Conservation (phyloP, 2,113 vertebrate species). For the Sisor rabdophorus region DNA sequence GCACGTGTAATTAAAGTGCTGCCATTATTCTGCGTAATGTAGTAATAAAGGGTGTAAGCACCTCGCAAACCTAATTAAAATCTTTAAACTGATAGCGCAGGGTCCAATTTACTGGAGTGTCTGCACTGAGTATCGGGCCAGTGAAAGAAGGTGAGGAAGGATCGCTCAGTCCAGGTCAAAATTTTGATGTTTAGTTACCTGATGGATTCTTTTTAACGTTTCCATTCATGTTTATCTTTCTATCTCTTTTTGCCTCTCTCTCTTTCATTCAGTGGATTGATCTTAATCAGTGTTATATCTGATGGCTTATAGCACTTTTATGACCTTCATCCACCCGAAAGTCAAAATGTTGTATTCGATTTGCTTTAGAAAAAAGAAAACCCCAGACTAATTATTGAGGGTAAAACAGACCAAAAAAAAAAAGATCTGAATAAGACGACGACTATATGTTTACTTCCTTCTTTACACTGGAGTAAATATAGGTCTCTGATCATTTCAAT, state of each 20-base stretch:
- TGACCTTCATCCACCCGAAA: constrained; percentile 52
- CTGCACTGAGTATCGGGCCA: constrained; percentile 29
- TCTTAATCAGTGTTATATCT: constrained; percentile 54
- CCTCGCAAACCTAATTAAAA: constrained; percentile 41
- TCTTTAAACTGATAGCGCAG: constrained; percentile 48
- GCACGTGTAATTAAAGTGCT: constrained; percentile 30
- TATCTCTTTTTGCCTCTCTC: background rate
- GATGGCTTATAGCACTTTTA: constrained; percentile 48
- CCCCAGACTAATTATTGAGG: no score
- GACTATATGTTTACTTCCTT: constrained; percentile 27
- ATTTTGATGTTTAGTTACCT: constrained; percentile 25
- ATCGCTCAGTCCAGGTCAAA: constrained; percentile 40
- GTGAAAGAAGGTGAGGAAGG: constrained; percentile 23
- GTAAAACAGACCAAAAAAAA: no score
- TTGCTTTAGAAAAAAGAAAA: constrained; percentile 46
- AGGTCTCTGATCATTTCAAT: background rate
- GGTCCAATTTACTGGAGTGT: constrained; percentile 46
- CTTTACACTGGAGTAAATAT: constrained; percentile 17
- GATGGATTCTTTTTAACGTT: constrained; percentile 26
- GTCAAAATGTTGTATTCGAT: constrained; percentile 55
- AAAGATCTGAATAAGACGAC: background rate
- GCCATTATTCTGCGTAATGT: constrained; percentile 42
- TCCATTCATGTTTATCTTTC: constrained; percentile 42
- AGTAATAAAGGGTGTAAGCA: constrained; percentile 47
- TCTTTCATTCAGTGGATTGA: constrained; percentile 37